Percentiles rank a stretch among this genome's conserved stretches.
These are phyloP conservation scores for Cerceris rybyensis DNA, from an alignment of 2,888 invertebrate genomes.

Conservation along the genomic window DNA sequence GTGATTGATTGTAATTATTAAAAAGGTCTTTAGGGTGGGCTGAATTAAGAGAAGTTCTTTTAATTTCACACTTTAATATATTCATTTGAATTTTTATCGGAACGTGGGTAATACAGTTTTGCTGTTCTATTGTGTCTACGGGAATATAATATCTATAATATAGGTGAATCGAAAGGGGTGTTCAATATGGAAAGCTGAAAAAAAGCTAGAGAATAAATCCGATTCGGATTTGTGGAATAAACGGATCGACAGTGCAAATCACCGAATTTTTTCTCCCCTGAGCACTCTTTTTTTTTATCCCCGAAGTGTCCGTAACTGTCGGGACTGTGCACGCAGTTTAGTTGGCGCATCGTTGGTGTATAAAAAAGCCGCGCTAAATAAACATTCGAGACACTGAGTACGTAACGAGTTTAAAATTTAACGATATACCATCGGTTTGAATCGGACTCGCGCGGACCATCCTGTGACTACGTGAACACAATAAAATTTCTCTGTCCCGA, in stretches of 20 bases:
- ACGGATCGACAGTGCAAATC: slow-evolving; percentile 55
- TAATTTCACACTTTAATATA: neutral
- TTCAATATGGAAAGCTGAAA: slow-evolving; percentile 56
- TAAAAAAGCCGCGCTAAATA: slow-evolving; percentile 65
- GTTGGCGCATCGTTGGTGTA: slow-evolving; percentile 51
- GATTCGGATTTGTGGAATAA: slow-evolving; percentile 63
- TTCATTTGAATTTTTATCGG: slow-evolving; percentile 45
- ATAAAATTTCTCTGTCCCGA: slow-evolving; percentile 38
- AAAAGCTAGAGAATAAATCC: slow-evolving; percentile 55
- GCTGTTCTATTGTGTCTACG: slow-evolving; percentile 29
- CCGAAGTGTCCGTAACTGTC: slow-evolving; percentile 47
- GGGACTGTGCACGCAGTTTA: slow-evolving; percentile 51
- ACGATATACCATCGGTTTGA: slow-evolving; percentile 52
- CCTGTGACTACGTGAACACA: slow-evolving; percentile 29
- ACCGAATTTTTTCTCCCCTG: slow-evolving; percentile 45
- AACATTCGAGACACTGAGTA: slow-evolving; percentile 57
- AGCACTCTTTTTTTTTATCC: slow-evolving; percentile 27
- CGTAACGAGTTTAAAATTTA: slow-evolving; percentile 62
- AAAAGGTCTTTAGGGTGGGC: too few species aligned
- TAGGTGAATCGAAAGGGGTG: slow-evolving; percentile 44
- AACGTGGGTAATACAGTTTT: slow-evolving; percentile 49
- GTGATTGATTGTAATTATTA: too few species aligned
- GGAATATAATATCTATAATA: slow-evolving; percentile 34
- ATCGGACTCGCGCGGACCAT: slow-evolving; percentile 24
- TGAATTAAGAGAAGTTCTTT: neutral